These are phyloP conservation scores for Syngnathoides biaculeatus DNA, from an alignment of 2,113 vertebrate genomes.

Conservation along the genomic window DNA sequence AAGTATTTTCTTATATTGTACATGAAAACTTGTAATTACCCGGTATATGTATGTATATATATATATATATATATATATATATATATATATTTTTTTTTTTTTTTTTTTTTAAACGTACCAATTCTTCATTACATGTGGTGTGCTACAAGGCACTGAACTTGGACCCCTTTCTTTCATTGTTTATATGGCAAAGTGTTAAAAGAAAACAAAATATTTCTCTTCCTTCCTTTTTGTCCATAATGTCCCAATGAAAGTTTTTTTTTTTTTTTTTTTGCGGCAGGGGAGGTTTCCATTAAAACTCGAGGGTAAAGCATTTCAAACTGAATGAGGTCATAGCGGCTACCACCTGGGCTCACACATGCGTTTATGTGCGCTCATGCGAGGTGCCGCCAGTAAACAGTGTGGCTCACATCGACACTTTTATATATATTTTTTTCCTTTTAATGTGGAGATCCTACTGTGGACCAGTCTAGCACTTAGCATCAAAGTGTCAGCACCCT, in stretches of 20 bases:
- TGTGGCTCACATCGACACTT: not conserved
- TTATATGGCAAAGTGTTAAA: not conserved
- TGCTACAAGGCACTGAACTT: not conserved
- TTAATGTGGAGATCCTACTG: not conserved
- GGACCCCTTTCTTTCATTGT: not conserved
- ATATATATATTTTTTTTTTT: too few relatives aligned
- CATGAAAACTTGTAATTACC: too few relatives aligned
- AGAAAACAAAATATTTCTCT: not conserved
- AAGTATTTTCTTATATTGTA: too few relatives aligned
- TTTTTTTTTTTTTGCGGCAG: too few relatives aligned
- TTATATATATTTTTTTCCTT: not conserved
- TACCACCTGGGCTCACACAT: slow-evolving; percentile 1
- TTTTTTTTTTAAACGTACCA: too few relatives aligned
- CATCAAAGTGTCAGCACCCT: slow-evolving; percentile 5
- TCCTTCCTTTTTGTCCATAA: not conserved
- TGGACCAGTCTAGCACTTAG: not conserved
- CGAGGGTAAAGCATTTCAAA: not conserved
- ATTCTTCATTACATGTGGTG: not conserved
- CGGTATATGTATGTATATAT: too few relatives aligned
- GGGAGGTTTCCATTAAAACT: too few relatives aligned
- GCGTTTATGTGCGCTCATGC: not conserved
- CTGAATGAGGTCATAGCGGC: not conserved
- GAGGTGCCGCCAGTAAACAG: slow-evolving; percentile 2
- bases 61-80: too few relatives aligned
- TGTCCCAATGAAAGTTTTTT: not conserved